Evolutionary conservation across 2,797 vertebrate species (phyloP), one percentile per base, ranked within the genome.

Genomic region (Falco peregrinus): DNA sequence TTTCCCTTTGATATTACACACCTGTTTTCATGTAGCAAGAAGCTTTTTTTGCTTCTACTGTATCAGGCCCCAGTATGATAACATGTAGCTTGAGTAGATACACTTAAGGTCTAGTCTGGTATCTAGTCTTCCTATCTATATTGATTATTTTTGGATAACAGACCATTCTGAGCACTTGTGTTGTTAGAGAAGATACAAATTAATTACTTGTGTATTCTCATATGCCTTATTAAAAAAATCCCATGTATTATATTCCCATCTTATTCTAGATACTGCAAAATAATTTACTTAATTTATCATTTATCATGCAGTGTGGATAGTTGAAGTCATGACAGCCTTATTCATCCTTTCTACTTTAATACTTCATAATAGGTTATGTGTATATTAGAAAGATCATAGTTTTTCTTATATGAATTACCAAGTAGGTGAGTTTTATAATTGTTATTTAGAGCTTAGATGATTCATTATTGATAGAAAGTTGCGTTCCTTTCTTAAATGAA

Each of bases 401-500:
- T 94, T 89, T 94, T 89, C 57, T 89, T 76, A 64, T n/a, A 59
- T 81, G 69, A 84, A 87, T 88, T 93, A 67, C 31, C 20, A 76
- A 68, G 64, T 78, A 73, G 6, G 1, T 61, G 68, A 94, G 64
- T 89, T 28, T 87, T 92, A 47, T 37, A 94, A 85, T 87, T 92
- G 76, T 83, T 95, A 87, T 16, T 80, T 76, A 89, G 50, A 91
- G 50, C 69, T 63, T 56, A 80, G 87, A 45, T 95, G 89, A 91
- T 87, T 96, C 92, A 95, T 89, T 91, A 75, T 64, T 92, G 65
- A 89, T 75, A 81, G 71, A 61, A 79, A 79, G 19, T 53, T 13
- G 3, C 79, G 31, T 77, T 95, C 29, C 22, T 83, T 87, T 79
- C 65, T 90, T 87, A 63, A 87, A 79, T 60, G 74, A 94, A 85